Conservation (phyloP, 2,113 vertebrate genomes). For the Nansenia antarctica region DNA sequence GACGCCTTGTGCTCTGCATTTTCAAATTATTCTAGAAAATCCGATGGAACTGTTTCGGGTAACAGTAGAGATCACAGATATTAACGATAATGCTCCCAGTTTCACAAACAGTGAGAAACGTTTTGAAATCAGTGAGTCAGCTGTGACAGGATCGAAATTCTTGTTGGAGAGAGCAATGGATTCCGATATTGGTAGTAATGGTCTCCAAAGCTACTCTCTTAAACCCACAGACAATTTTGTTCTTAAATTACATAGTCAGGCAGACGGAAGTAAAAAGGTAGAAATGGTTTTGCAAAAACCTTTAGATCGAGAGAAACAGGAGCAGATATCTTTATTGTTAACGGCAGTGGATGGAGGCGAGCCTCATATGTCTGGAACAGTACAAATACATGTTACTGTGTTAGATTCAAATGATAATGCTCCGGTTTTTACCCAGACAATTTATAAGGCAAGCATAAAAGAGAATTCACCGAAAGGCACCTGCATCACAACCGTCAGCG, state of each 20-base stretch:
- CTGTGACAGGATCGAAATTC: constrained; percentile 52
- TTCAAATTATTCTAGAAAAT: too few species aligned
- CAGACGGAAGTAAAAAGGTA: too few species aligned
- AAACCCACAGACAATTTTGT: constrained; percentile 60
- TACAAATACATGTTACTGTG: too few species aligned
- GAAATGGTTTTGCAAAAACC: too few species aligned
- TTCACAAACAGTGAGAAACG: constrained; percentile 46
- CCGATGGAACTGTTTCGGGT: too few species aligned
- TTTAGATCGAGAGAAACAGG: too few species aligned
- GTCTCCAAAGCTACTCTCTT: constrained; percentile 72
- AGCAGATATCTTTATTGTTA: constrained; percentile 44
- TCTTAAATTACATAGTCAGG: constrained; percentile 59
- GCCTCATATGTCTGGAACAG: constrained; percentile 48
- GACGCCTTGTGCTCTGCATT: too few species aligned
- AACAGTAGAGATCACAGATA: too few species aligned
- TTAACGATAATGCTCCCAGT: too few species aligned
- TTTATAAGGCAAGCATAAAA: constrained; percentile 64
- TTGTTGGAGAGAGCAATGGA: constrained; percentile 76
- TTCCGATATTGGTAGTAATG: constrained; percentile 73
- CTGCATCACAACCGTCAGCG: constrained; percentile 54
- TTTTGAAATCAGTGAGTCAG: constrained; percentile 59
- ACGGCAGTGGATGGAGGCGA: constrained; percentile 55
- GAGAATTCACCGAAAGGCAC: constrained; percentile 62
- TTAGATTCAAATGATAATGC: too few species aligned
- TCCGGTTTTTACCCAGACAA: constrained; percentile 53